phyloP scores from a whole-genome alignment of 2,113 vertebrate genomes.

The Colius striatus region DNA sequence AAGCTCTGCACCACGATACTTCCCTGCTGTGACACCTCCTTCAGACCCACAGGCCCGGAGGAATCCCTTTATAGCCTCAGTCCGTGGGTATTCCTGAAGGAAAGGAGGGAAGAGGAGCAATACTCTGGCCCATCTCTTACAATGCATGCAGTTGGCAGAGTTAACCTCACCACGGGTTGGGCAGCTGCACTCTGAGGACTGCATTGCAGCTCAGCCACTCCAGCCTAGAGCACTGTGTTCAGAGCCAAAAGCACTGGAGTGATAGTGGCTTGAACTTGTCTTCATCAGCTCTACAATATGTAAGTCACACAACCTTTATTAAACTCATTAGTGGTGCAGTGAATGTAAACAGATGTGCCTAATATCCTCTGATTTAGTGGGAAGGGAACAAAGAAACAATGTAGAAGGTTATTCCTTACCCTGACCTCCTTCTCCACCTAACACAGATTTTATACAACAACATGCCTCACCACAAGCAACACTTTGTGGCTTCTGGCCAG shows the following conservation, averaged over 20 bases:
- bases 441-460: neutral
- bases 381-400: neutral
- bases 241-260: neutral
- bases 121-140: neutral
- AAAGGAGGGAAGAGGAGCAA: neutral
- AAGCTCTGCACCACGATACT: neutral
- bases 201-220: neutral
- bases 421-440: neutral
- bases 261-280: neutral
- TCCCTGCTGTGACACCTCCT: neutral
- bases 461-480: neutral
- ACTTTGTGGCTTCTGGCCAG: neutral
- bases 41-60: neutral
- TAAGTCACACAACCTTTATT: neutral
- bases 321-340: neutral
- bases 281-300: neutral
- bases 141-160: neutral
- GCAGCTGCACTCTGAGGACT: neutral
- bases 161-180: accelerated
- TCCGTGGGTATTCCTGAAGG: neutral
- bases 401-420: neutral
- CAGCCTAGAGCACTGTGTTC: neutral
- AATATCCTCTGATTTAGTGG: neutral
- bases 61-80: neutral
- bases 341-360: neutral